Conservation (phyloP, 1,140 invertebrate genomes). For the Drosophila nigromelanica region DNA sequence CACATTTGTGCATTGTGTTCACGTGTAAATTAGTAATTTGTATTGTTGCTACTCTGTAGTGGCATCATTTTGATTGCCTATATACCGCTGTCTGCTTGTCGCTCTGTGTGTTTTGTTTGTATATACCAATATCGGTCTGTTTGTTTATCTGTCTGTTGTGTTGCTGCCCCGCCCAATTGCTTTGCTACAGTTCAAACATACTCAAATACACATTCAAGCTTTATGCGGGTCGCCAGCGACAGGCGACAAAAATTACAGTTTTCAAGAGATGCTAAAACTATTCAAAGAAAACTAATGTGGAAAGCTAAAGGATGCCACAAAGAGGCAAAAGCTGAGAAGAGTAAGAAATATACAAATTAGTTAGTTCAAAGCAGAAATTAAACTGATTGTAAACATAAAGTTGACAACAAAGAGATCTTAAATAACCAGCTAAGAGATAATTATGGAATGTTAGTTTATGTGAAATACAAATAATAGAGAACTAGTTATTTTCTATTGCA, state of each 20-base stretch:
- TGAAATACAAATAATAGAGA: too few relatives aligned
- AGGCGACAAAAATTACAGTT: slow-evolving; percentile 13
- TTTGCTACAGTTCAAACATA: slow-evolving; percentile 1
- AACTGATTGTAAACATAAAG: too few relatives aligned
- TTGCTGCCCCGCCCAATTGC: slow-evolving; percentile 23
- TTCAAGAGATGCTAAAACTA: not conserved
- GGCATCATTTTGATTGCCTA: slow-evolving; percentile 51
- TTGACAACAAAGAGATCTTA: too few relatives aligned
- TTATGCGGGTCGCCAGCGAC: slow-evolving; percentile 5
- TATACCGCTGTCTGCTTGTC: slow-evolving; percentile 3
- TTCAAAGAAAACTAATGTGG: not conserved
- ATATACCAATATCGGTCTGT: slow-evolving; percentile 4
- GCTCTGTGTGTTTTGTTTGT: slow-evolving; percentile 3
- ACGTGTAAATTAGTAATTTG: slow-evolving; percentile 77
- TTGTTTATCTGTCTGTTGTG: slow-evolving; percentile 26
- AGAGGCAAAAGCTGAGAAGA: too few relatives aligned
- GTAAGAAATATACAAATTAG: too few relatives aligned
- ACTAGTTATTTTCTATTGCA: too few relatives aligned
- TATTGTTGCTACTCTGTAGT: slow-evolving; percentile 38
- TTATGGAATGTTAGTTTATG: too few relatives aligned
- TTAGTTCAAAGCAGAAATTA: too few relatives aligned
- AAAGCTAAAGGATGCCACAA: too few relatives aligned
- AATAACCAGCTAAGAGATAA: too few relatives aligned
- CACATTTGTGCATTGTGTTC: slow-evolving; percentile 39
- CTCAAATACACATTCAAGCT: not conserved